phyloP scores from a whole-genome alignment of 2,888 invertebrate species.

The Belgica antarctica region DNA sequence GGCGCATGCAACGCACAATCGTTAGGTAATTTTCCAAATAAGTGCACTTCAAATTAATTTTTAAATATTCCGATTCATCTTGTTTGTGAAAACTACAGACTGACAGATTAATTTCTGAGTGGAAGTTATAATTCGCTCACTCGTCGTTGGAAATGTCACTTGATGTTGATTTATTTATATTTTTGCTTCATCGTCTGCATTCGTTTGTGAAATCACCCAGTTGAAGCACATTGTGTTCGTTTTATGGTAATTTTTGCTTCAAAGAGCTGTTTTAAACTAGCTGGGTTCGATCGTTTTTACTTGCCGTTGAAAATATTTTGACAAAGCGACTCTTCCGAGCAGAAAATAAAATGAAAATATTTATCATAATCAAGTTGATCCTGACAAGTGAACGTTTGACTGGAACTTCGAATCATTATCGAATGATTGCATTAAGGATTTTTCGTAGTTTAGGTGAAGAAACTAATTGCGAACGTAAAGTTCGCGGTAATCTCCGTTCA shows the following conservation, averaged over 20 bases:
- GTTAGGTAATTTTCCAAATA: slow-evolving; percentile 37
- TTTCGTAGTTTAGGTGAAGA: too few species aligned
- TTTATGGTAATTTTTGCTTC: too few species aligned
- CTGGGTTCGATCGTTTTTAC: neutral
- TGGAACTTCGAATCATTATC: too few species aligned
- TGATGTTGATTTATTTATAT: slow-evolving; percentile 31
- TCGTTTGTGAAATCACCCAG: neutral
- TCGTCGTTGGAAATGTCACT: slow-evolving; percentile 17
- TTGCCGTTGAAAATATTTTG: neutral
- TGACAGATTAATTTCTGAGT: slow-evolving; percentile 40
- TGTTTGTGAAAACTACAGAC: neutral
- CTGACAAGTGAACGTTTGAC: neutral
- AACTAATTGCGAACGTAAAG: too few species aligned
- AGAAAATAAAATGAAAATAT: neutral
- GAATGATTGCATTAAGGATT: too few species aligned
- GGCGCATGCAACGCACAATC: neutral
- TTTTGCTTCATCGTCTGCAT: neutral
- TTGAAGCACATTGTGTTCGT: too few species aligned
- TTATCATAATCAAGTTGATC: too few species aligned
- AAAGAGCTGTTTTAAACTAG: neutral
- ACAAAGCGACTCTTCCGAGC: neutral
- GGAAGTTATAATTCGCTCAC: slow-evolving; percentile 15
- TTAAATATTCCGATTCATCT: neutral
- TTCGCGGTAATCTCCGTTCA: too few species aligned
- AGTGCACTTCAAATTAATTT: slow-evolving; percentile 26